These are phyloP conservation scores for Sebastiscus tertius DNA, from an alignment of 2,797 vertebrate species.

Conservation along the genomic window DNA sequence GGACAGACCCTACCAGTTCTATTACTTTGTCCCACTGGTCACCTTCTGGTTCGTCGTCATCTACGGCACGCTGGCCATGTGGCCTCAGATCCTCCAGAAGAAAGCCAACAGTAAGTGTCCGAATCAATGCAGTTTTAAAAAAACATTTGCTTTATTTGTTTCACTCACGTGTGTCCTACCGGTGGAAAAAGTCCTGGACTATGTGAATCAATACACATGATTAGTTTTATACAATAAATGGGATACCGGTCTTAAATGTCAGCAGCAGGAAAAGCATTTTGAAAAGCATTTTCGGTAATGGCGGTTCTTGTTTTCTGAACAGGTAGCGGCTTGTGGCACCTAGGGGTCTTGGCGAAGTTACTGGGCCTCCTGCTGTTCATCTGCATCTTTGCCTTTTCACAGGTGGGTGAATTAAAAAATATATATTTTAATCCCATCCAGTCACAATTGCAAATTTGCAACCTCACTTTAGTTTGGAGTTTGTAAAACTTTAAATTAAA, in stretches of 20 bases:
- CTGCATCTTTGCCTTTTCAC: constrained; percentile 91
- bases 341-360: constrained; percentile 90
- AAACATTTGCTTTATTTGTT: neutral
- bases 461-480: neutral
- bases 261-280: neutral
- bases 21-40: constrained; percentile 98
- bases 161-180: neutral
- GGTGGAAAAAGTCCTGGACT: neutral
- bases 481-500: neutral
- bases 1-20: constrained; percentile 98
- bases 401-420: constrained; percentile 75
- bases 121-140: neutral
- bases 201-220: neutral
- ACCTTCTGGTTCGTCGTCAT: constrained; percentile 97
- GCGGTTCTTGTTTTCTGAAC: constrained; percentile 31
- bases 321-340: constrained; percentile 93
- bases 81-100: constrained; percentile 97
- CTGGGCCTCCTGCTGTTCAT: constrained; percentile 89
- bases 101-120: constrained; percentile 89
- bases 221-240: neutral
- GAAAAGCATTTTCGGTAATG: neutral
- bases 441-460: neutral
- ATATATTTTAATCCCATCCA: neutral
- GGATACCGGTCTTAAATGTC: neutral
- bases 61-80: constrained; percentile 91